Conservation (phyloP, 2,113 vertebrate species). For the Lycaon pictus region DNA sequence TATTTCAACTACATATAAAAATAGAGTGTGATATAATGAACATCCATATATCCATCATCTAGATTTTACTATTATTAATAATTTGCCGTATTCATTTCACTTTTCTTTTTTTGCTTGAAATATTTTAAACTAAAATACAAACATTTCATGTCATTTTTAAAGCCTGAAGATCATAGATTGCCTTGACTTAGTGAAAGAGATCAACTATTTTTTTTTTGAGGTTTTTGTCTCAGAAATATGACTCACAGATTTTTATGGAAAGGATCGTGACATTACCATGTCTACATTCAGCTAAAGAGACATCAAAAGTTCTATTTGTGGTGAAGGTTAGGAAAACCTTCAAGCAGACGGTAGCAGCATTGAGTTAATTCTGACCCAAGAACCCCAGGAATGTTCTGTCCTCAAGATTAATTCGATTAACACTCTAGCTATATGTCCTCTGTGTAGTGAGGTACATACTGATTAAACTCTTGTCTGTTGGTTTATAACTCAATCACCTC, state of each 20-base stretch:
- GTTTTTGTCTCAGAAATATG: slow-evolving; percentile 40
- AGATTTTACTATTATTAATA: slow-evolving; percentile 21
- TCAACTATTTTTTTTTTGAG: slow-evolving; percentile 43
- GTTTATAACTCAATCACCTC: not conserved
- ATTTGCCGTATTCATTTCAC: slow-evolving; percentile 5
- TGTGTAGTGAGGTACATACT: not conserved
- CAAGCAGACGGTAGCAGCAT: not conserved
- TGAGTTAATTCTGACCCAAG: slow-evolving; percentile 46
- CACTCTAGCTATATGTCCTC: slow-evolving; percentile 5
- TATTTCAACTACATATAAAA: not conserved
- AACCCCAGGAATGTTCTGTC: not conserved
- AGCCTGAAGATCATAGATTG: slow-evolving; percentile 24
- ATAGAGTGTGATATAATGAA: not conserved
- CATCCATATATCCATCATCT: not conserved
- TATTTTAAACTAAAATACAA: slow-evolving; percentile 52
- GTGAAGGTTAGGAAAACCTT: slow-evolving; percentile 43
- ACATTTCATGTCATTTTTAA: slow-evolving; percentile 37
- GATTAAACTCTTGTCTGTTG: slow-evolving; percentile 53
- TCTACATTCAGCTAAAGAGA: not conserved
- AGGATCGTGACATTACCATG: not conserved
- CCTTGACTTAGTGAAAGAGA: slow-evolving; percentile 12
- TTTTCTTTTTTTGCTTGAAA: slow-evolving; percentile 31
- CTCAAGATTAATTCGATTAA: not conserved
- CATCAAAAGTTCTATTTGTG: not conserved
- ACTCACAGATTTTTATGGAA: slow-evolving; percentile 21